Evolutionary conservation across 2,888 invertebrate genomes (phyloP).

Genomic region (Bimastos eiseni): DNA sequence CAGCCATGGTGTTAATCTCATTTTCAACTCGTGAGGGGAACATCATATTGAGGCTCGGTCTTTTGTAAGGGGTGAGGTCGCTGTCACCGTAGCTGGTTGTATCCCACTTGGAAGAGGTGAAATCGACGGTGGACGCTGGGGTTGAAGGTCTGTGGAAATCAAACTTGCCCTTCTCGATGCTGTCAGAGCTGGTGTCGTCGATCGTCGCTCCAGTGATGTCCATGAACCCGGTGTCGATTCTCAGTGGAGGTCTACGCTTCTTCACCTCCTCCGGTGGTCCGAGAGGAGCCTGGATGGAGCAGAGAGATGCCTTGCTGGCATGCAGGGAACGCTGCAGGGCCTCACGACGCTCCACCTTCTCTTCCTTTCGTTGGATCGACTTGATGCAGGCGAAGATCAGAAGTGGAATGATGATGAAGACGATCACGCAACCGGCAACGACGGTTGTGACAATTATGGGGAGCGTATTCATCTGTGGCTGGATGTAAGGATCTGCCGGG

Average conservation of each 20-base stretch:
- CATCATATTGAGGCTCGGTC: constrained; percentile 7
- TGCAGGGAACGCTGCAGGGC: constrained; percentile 68
- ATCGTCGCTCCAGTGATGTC: constrained; percentile 37
- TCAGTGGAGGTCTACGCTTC: constrained; percentile 39
- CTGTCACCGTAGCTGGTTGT: constrained; percentile 39
- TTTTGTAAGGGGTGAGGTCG: constrained; percentile 37
- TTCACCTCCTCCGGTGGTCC: constrained; percentile 29
- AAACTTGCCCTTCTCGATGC: constrained; percentile 31
- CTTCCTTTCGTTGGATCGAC: constrained; percentile 82
- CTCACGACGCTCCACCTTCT: constrained; percentile 84
- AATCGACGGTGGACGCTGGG: constrained; percentile 40
- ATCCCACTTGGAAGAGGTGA: constrained; percentile 22
- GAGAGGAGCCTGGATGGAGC: not conserved
- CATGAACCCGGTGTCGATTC: constrained; percentile 34
- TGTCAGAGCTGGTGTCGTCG: constrained; percentile 34
- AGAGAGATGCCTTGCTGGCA: constrained; percentile 41
- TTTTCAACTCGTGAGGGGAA: constrained; percentile 18
- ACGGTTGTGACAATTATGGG: constrained; percentile 59
- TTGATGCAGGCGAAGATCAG: constrained; percentile 88
- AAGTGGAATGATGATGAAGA: constrained; percentile 77
- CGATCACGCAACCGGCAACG: constrained; percentile 51
- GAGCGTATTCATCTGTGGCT: constrained; percentile 48
- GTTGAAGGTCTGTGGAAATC: constrained; percentile 38
- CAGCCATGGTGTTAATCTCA: constrained; percentile 16
- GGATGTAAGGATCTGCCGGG: constrained; percentile 81